phyloP scores from a whole-genome alignment of 1,140 invertebrate genomes.

The Cotesia vestalis region DNA sequence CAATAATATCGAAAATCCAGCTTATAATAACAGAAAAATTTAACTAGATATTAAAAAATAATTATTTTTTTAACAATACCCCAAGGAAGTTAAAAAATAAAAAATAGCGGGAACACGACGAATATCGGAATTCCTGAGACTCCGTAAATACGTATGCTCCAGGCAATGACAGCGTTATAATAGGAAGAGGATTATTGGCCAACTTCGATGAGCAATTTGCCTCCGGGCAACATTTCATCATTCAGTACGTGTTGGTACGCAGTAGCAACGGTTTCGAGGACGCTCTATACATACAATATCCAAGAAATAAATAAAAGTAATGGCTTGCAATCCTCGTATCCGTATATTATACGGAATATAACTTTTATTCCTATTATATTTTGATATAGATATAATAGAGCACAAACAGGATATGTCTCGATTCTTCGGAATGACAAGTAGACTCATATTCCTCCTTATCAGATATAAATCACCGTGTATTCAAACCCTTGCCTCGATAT shows the following conservation, averaged over 20 bases:
- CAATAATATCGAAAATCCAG: too few relatives aligned
- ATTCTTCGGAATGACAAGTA: conserved; percentile 18
- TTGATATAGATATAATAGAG: neutral
- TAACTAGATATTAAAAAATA: neutral
- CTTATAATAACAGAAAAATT: neutral
- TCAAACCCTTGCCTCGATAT: too few relatives aligned
- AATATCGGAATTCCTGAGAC: neutral
- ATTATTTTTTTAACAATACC: neutral
- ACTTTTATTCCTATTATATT: too few relatives aligned
- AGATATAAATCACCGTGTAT: too few relatives aligned
- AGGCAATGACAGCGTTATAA: conserved; percentile 1
- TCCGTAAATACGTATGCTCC: neutral
- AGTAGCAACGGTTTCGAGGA: neutral
- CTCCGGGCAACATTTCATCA: neutral
- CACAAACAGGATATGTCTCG: neutral
- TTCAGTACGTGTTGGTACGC: neutral
- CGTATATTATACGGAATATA: neutral
- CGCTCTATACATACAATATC: neutral
- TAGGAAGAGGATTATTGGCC: conserved; percentile 5
- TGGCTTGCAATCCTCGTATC: neutral
- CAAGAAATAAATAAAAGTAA: conserved; percentile 5
- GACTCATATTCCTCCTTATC: neutral
- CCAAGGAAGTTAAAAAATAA: neutral
- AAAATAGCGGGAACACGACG: too few relatives aligned
- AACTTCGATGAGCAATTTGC: conserved; percentile 7